Conservation (phyloP, 2,113 vertebrate species). For the Dinomys branickii region DNA sequence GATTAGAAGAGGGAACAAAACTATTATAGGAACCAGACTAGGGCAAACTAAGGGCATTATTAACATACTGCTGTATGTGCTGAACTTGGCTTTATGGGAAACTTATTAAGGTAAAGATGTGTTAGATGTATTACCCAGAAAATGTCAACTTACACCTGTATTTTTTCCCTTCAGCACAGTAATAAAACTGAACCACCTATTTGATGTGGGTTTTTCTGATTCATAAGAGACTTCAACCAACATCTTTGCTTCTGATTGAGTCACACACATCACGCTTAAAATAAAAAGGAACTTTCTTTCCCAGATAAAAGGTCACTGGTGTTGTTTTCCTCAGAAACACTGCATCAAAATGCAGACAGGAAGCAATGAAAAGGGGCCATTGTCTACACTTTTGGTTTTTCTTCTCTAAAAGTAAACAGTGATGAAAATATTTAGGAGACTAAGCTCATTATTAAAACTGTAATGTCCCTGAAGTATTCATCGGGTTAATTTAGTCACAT, state of each 20-base stretch:
- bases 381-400: slow-evolving; percentile 56
- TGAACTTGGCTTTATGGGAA: slow-evolving; percentile 40
- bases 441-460: slow-evolving; percentile 43
- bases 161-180: slow-evolving; percentile 59
- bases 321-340: slow-evolving; percentile 56
- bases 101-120: background rate
- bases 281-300: slow-evolving; percentile 40
- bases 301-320: background rate
- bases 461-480: slow-evolving; percentile 62
- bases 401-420: slow-evolving; percentile 63
- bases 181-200: slow-evolving; percentile 61
- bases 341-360: slow-evolving; percentile 49
- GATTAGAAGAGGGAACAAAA: slow-evolving; percentile 45
- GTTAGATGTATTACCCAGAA: slow-evolving; percentile 63
- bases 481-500: slow-evolving; percentile 70
- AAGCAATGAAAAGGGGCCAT: slow-evolving; percentile 42
- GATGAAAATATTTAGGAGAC: slow-evolving; percentile 57
- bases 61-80: slow-evolving; percentile 38
- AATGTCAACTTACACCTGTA: background rate
- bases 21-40: slow-evolving; percentile 45
- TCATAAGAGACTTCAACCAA: slow-evolving; percentile 78
- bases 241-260: slow-evolving; percentile 59
- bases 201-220: slow-evolving; percentile 62
- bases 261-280: background rate
- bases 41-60: slow-evolving; percentile 56